These are phyloP conservation scores for Octonoba sinensis DNA, from an alignment of 2,888 invertebrate species.

Conservation along the genomic window DNA sequence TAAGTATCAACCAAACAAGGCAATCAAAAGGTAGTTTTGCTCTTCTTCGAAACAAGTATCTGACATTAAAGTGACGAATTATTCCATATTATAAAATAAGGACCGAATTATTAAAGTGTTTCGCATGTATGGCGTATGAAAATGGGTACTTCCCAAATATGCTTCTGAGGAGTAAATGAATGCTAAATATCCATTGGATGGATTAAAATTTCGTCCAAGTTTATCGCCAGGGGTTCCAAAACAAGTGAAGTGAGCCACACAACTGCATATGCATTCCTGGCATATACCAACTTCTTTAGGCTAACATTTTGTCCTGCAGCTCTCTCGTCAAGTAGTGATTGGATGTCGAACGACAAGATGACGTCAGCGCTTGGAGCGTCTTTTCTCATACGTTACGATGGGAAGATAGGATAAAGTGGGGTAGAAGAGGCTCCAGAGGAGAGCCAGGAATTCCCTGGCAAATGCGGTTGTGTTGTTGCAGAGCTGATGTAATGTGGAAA, in stretches of 20 bases:
- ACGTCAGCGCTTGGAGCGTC: constrained; percentile 57
- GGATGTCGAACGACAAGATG: constrained; percentile 53
- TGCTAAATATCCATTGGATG: not conserved
- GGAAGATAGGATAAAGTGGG: constrained; percentile 10
- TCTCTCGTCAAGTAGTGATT: constrained; percentile 53
- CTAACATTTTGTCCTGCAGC: constrained; percentile 53
- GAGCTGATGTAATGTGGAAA: constrained; percentile 58
- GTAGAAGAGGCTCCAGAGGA: not conserved
- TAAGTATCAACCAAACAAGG: no score
- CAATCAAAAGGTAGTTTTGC: no score
- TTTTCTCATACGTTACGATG: constrained; percentile 25
- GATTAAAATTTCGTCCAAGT: no score
- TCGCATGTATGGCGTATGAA: no score
- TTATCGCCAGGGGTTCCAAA: constrained; percentile 23
- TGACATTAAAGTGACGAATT: no score
- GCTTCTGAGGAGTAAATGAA: no score
- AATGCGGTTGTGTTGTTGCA: constrained; percentile 40
- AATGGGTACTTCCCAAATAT: no score
- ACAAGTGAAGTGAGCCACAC: constrained; percentile 14
- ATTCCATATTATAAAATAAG: no score
- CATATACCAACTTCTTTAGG: constrained; percentile 35
- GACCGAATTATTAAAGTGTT: no score
- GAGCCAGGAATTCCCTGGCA: not conserved
- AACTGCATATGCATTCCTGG: constrained; percentile 29
- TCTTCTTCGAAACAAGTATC: no score